Conservation (phyloP, 2,797 vertebrate genomes). For the Sarcophilus harrisii region DNA sequence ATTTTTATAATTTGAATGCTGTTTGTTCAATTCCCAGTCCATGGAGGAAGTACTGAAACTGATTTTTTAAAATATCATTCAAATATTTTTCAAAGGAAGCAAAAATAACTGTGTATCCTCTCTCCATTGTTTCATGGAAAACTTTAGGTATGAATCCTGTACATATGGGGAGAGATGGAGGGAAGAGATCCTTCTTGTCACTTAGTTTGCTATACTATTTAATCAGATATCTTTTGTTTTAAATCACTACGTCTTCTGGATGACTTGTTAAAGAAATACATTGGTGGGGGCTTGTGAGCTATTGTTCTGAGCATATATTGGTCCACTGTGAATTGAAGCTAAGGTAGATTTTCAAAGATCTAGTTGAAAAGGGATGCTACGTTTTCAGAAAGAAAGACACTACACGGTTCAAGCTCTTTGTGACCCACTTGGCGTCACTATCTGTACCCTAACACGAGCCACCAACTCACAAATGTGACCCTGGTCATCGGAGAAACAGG, state of each 20-base stretch:
- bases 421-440: neutral
- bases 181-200: neutral
- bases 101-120: neutral
- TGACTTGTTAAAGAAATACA: neutral
- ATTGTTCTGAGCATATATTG: neutral
- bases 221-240: neutral
- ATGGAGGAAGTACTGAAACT: neutral
- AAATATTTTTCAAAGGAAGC: neutral
- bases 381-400: neutral
- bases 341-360: neutral
- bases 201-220: neutral
- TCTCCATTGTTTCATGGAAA: neutral
- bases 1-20: neutral
- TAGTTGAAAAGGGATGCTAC: neutral
- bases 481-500: neutral
- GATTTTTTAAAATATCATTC: neutral
- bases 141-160: neutral
- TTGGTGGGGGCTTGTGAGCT: neutral
- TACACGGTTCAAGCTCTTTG: neutral
- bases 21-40: neutral
- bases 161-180: neutral
- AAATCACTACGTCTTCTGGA: neutral
- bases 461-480: neutral
- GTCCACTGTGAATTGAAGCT: neutral
- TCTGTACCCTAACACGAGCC: neutral